A percentile compares a stretch with the other conserved stretches of the same genome.
Evolutionary conservation across 2,113 vertebrate species (phyloP).

Genomic region (Pitta sordida): DNA sequence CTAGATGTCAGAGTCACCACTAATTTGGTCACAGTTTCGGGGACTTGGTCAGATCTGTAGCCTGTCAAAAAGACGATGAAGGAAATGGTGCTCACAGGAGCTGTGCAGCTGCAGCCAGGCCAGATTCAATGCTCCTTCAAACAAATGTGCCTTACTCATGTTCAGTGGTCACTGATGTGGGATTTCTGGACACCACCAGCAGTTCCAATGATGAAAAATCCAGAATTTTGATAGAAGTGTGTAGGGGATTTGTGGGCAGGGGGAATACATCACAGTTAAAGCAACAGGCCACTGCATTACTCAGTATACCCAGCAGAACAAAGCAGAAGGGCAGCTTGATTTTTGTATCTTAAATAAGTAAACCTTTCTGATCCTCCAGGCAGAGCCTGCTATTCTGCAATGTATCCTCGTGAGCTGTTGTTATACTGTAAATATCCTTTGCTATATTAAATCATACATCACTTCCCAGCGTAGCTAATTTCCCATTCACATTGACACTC

Average conservation of each 20-base stretch:
- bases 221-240: background rate
- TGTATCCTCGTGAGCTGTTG: slow-evolving; percentile 2
- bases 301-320: background rate
- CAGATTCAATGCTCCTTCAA: background rate
- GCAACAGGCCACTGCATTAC: background rate
- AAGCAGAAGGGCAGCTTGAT: background rate
- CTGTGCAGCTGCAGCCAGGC: background rate
- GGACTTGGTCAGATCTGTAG: background rate
- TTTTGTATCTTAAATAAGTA: slow-evolving; percentile 38
- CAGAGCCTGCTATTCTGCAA: background rate
- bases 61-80: background rate
- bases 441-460: slow-evolving; percentile 58
- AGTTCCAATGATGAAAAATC: background rate
- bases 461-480: slow-evolving; percentile 24
- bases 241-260: background rate
- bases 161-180: background rate
- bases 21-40: background rate
- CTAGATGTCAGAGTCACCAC: background rate
- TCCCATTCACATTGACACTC: background rate
- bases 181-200: background rate
- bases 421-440: slow-evolving; percentile 39
- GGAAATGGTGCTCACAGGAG: background rate
- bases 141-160: background rate
- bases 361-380: slow-evolving; percentile 34
- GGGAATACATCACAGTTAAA: background rate